phyloP scores from a whole-genome alignment of 2,797 vertebrate species.

The Acrocephalus scirpaceus region DNA sequence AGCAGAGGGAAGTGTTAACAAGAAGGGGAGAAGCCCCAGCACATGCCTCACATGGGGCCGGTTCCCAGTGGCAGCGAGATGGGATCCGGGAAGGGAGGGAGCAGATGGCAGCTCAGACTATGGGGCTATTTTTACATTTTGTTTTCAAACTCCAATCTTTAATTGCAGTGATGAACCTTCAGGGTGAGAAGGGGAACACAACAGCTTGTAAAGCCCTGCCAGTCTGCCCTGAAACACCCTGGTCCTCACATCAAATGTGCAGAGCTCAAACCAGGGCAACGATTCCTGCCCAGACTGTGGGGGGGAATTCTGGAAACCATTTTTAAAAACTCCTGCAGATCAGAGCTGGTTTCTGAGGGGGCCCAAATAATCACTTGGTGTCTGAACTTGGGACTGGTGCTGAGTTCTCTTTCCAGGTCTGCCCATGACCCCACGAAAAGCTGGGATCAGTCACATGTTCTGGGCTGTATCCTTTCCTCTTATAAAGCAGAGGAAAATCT shows the following conservation, averaged over 20 bases:
- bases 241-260: fast-evolving
- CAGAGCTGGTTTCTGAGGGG: not conserved
- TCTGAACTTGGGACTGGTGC: not conserved
- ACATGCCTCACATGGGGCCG: fast-evolving
- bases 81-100: not conserved
- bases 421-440: fast-evolving
- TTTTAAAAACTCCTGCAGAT: not conserved
- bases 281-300: not conserved
- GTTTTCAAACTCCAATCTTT: not conserved
- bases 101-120: not conserved
- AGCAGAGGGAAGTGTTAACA: not conserved
- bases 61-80: not conserved
- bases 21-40: not conserved
- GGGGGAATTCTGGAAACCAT: not conserved
- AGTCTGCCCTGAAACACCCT: not conserved
- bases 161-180: not conserved
- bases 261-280: not conserved
- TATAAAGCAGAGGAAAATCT: not conserved
- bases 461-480: not conserved
- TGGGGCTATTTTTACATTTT: not conserved
- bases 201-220: not conserved
- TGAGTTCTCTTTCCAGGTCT: not conserved
- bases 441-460: not conserved
- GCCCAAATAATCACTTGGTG: not conserved
- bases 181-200: not conserved